Base-by-base conservation (phyloP, 2,888 invertebrate species). In the Tryphoninae sp. region DNA sequence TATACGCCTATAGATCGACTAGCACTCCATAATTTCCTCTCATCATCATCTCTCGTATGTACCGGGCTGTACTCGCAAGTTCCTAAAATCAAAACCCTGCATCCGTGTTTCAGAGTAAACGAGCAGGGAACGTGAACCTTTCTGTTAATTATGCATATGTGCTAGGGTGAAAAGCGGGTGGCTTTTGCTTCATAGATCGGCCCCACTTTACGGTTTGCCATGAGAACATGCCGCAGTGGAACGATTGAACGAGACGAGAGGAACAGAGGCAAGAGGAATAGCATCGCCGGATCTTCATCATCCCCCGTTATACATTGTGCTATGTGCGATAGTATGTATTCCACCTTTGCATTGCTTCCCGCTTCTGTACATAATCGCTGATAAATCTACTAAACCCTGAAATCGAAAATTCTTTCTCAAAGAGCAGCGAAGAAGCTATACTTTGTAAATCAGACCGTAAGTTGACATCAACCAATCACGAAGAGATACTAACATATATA, bases 31-130 rank as follows among this genome's bases (percentile, higher is more conserved):
- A 67, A 80, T 78, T 75, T 75, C 64, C 75, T 80, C 22, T 62
- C 59, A 68, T 33, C 55, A 62, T 16, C 26, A 23, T 42, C 65
- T 51, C 26, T 16, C 51, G 51, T 53, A 69, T 65, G 4, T 7
- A 45, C 22, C 16, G 26, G 53, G n/a, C 19, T 49, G 45, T 23
- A 19, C 19, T 67, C 59, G 33, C 73, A n/a, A 11, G 53, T 62
- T 64, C 59, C 68, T 77, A 69, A 77, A 80, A 82, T 82, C 77
- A 82, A 77, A 80, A 42, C 76, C 69, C 2, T 51, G n/a, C 6
- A 67, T 61, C 40, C 61, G 51, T 74, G 74, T 73, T 49, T 40
- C 58, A 61, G 22, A 71, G 45, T 40, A 33, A 26, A 59, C 45
- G 33, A 42, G 73, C 23, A 51, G 22, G 40, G 49, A 76, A 65